Evolutionary conservation across 1,140 invertebrate species (phyloP).

Genomic region (Cataglyphis hispanica): DNA sequence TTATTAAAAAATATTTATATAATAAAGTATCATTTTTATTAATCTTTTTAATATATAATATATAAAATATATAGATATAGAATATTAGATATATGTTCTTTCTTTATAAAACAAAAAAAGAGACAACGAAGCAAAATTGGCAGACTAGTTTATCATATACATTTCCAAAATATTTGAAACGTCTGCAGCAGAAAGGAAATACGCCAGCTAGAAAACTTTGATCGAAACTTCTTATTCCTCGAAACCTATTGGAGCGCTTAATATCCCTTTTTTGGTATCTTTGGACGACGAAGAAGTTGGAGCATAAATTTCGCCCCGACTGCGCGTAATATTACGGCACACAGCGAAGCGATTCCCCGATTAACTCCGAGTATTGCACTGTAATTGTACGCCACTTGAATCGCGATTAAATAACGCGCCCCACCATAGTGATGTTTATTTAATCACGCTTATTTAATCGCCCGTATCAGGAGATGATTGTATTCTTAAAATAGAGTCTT

Average conservation of each 20-base stretch:
- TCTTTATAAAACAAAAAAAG: not conserved
- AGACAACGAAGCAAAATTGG: not conserved
- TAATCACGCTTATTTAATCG: conserved; percentile 69
- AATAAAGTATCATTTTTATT: not conserved
- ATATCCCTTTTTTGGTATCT: conserved; percentile 47
- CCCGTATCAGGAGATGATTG: not conserved
- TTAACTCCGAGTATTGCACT: conserved; percentile 69
- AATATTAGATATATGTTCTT: not conserved
- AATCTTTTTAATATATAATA: not conserved
- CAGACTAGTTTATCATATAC: not conserved
- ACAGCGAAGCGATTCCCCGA: conserved; percentile 65
- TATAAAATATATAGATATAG: not conserved
- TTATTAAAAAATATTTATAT: not conserved
- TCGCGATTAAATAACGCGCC: conserved; percentile 59
- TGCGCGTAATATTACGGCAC: conserved; percentile 56
- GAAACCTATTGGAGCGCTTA: conserved; percentile 49
- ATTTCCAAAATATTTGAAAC: conserved; percentile 17
- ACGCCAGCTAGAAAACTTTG: conserved; percentile 40
- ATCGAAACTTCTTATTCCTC: conserved; percentile 57
- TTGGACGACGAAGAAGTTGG: conserved; percentile 69
- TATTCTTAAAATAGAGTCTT: not conserved
- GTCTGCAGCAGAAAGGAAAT: conserved; percentile 33
- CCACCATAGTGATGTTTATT: conserved; percentile 46
- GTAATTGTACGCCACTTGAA: conserved; percentile 71
- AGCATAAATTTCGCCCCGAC: conserved; percentile 67